Conservation (phyloP, 2,888 invertebrate species). For the Amblyjoppa proteus region DNA sequence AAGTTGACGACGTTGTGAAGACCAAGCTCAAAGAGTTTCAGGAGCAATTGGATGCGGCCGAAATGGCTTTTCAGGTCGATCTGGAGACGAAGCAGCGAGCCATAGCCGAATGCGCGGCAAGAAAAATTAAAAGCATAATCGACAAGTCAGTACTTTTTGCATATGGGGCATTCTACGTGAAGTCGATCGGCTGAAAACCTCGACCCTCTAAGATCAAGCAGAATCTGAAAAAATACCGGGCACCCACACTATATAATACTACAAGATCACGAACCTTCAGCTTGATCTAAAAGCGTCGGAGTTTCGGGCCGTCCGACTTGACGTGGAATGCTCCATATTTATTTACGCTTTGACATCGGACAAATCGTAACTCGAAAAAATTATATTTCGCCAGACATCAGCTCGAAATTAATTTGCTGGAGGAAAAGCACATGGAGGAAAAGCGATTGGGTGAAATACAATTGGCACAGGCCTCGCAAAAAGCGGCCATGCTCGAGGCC, state of each 20-base stretch:
- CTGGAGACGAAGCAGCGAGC: constrained; percentile 88
- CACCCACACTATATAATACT: too few species aligned
- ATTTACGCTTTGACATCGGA: constrained; percentile 6
- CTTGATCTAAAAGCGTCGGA: too few species aligned
- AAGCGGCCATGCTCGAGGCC: constrained; percentile 88
- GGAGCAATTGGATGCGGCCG: constrained; percentile 90
- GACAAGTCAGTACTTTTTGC: constrained; percentile 86
- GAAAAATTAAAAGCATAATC: constrained; percentile 90
- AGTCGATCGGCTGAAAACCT: neutral
- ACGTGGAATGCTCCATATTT: neutral
- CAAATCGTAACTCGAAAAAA: constrained; percentile 24
- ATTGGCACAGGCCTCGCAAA: constrained; percentile 89
- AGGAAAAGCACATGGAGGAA: constrained; percentile 93
- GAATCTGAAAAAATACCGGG: too few species aligned
- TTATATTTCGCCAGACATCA: constrained; percentile 87
- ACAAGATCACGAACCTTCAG: too few species aligned
- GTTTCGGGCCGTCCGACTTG: too few species aligned
- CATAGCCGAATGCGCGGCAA: constrained; percentile 90
- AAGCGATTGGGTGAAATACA: constrained; percentile 90
- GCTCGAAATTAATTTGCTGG: constrained; percentile 91
- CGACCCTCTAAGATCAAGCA: too few species aligned
- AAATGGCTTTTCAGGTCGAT: constrained; percentile 88
- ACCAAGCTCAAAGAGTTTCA: constrained; percentile 92
- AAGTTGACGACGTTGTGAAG: constrained; percentile 92
- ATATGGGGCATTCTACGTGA: neutral